Evolutionary conservation across 23 tunicate genomes (phyloP).

Genomic region (Ascidia mentula): DNA sequence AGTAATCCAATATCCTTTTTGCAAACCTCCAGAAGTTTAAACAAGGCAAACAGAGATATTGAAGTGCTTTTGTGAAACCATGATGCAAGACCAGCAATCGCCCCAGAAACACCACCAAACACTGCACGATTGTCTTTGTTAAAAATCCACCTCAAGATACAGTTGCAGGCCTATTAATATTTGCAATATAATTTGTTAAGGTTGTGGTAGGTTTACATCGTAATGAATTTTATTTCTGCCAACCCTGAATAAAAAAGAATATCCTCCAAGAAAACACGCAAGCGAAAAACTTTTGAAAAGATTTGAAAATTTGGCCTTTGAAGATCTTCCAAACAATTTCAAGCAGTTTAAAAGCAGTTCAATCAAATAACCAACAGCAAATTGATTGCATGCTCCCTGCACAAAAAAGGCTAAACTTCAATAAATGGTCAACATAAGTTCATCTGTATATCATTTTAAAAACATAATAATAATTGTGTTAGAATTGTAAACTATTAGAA

Average conservation of each 20-base stretch:
- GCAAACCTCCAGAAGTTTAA: slow-evolving; percentile 57
- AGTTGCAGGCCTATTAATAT: slow-evolving; percentile 31
- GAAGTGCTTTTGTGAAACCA: slow-evolving; percentile 59
- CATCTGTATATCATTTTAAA: background rate
- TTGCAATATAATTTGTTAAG: too few species aligned
- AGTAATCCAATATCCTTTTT: too few species aligned
- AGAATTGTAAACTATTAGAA: background rate
- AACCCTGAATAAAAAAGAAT: slow-evolving; percentile 31
- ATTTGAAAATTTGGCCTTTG: background rate
- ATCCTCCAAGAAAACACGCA: slow-evolving; percentile 32
- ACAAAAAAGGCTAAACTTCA: background rate
- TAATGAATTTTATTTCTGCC: too few species aligned
- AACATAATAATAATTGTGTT: too few species aligned
- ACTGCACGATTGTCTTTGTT: slow-evolving; percentile 44
- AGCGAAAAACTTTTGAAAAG: background rate
- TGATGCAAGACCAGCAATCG: slow-evolving; percentile 56
- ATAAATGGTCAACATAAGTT: background rate
- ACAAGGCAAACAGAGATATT: slow-evolving; percentile 50
- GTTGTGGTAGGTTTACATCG: too few species aligned
- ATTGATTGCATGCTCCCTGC: slow-evolving; percentile 31
- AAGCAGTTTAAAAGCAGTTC: slow-evolving; percentile 17
- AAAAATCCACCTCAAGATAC: slow-evolving; percentile 51
- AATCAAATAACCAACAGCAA: slow-evolving; percentile 45
- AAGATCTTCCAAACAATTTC: background rate
- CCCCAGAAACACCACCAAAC: slow-evolving; percentile 57